Evolutionary conservation across 2,888 invertebrate species (phyloP).

Genomic region (Leucophenga montana): DNA sequence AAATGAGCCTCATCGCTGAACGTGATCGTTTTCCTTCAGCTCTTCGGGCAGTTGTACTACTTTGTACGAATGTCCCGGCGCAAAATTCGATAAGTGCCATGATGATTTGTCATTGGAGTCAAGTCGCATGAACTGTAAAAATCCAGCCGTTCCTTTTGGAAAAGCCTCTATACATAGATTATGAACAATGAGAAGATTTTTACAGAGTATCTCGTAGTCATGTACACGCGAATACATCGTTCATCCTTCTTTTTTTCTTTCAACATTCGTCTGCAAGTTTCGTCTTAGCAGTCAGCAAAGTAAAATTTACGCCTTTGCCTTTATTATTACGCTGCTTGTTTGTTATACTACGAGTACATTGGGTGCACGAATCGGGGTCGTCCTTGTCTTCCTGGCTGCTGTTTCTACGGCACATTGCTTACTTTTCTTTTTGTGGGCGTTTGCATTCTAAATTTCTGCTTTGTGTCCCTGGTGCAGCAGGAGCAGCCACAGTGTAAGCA

Average conservation of each 20-base stretch:
- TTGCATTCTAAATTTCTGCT: slow-evolving; percentile 21
- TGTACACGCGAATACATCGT: no score
- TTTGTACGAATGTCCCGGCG: no score
- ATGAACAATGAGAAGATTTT: no score
- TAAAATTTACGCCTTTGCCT: slow-evolving; percentile 64
- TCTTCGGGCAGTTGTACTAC: no score
- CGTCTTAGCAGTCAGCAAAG: slow-evolving; percentile 45
- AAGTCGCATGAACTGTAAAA: no score
- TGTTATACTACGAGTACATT: neutral
- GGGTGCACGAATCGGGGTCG: neutral
- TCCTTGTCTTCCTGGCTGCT: slow-evolving; percentile 3
- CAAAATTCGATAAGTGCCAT: no score
- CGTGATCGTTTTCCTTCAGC: no score
- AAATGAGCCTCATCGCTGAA: no score
- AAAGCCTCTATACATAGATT: neutral
- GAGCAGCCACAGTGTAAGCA: slow-evolving; percentile 7
- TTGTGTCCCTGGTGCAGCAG: slow-evolving; percentile 17
- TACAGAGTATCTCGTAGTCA: neutral
- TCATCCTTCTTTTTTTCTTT: no score
- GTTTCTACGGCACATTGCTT: slow-evolving; percentile 4
- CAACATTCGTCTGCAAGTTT: neutral
- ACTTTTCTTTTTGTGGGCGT: slow-evolving; percentile 21
- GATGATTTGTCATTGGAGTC: no score
- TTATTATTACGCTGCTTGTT: slow-evolving; percentile 65
- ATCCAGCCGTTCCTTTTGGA: no score